phyloP scores from a whole-genome alignment of 2,113 vertebrate species.

The Scatophagus argus region DNA sequence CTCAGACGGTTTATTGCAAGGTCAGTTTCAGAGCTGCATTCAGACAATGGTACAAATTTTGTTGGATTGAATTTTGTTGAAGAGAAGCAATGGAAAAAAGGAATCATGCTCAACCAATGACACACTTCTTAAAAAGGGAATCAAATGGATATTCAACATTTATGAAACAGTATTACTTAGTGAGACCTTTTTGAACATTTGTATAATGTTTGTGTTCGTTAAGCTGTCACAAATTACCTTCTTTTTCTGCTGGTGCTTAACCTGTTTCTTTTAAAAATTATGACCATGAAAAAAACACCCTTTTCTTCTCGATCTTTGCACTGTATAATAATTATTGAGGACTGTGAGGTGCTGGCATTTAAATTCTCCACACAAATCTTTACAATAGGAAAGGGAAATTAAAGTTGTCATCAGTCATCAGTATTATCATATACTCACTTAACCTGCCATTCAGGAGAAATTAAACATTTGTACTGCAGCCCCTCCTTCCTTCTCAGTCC shows the following conservation, averaged over 20 bases:
- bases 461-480: conserved; percentile 81
- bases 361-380: conserved; percentile 87
- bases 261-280: conserved; percentile 71
- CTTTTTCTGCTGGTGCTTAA: conserved; percentile 67
- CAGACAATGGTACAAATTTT: too few species aligned
- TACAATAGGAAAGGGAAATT: conserved; percentile 87
- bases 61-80: too few species aligned
- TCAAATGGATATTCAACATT: too few species aligned
- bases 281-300: conserved; percentile 76
- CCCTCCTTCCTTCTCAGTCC: conserved; percentile 43
- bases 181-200: conserved; percentile 58
- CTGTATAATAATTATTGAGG: conserved; percentile 77
- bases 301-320: conserved; percentile 53
- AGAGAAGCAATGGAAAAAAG: too few species aligned
- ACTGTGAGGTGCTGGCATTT: conserved; percentile 82
- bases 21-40: too few species aligned
- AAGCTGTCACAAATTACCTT: conserved; percentile 59
- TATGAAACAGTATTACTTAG: conserved; percentile 52
- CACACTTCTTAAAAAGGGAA: too few species aligned
- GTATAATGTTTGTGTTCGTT: conserved; percentile 72
- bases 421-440: conserved; percentile 86
- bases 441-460: conserved; percentile 86
- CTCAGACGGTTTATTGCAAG: too few species aligned
- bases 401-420: conserved; percentile 85
- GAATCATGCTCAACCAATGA: too few species aligned